Percentiles rank a stretch among this genome's conserved stretches.
phyloP scores from a whole-genome alignment of 2,888 invertebrate species.

The Pristionchus entomophagus region DNA sequence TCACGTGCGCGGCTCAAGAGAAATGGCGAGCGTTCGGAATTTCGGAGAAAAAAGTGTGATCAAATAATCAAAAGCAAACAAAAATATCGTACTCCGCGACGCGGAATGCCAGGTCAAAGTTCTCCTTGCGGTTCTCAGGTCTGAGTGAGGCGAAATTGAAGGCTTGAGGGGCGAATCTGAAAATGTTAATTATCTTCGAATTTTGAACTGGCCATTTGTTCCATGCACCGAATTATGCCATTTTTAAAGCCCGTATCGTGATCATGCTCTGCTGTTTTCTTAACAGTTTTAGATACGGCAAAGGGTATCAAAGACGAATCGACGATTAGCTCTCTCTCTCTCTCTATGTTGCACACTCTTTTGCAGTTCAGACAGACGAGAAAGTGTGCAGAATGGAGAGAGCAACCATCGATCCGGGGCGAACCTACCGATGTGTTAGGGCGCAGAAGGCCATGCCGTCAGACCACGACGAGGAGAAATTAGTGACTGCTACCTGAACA shows the following conservation, averaged over 20 bases:
- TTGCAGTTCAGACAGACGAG: neutral
- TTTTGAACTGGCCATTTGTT: neutral
- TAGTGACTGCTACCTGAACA: slow-evolving; percentile 88
- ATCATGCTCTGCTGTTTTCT: too few species aligned
- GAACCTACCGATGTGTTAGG: slow-evolving; percentile 89
- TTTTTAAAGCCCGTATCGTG: too few species aligned
- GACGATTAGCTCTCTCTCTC: too few species aligned
- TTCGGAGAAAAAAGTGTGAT: too few species aligned
- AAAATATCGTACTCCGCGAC: slow-evolving; percentile 85
- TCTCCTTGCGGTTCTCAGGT: slow-evolving; percentile 90
- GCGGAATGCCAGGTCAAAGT: slow-evolving; percentile 97
- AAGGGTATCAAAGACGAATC: too few species aligned
- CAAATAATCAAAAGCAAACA: too few species aligned
- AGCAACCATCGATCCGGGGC: neutral
- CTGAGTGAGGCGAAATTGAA: slow-evolving; percentile 93
- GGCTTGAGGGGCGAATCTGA: slow-evolving; percentile 87
- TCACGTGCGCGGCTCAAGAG: too few species aligned
- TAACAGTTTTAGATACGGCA: too few species aligned
- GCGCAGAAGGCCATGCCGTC: slow-evolving; percentile 99
- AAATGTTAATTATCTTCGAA: neutral
- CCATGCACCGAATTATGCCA: too few species aligned
- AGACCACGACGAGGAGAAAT: slow-evolving; percentile 98
- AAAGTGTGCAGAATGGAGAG: neutral
- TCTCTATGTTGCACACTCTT: neutral
- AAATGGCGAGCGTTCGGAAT: too few species aligned